Base-by-base conservation (phyloP, 2,888 invertebrate species). In the Hofmannophila pseudospretella region DNA sequence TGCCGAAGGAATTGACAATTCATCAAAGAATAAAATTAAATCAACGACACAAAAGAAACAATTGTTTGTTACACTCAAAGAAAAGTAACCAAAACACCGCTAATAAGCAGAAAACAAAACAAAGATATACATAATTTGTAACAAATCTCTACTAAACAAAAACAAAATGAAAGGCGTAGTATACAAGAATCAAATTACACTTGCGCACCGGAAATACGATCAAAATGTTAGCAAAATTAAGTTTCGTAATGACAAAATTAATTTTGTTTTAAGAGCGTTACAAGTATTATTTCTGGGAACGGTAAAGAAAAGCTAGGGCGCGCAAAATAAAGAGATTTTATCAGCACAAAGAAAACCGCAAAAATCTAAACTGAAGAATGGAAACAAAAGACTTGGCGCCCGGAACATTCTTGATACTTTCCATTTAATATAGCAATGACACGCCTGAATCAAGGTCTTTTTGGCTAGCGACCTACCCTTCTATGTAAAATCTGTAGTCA, bases 351-450 rank as follows among this genome's bases (percentile, higher is more conserved):
- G 67, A 63, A 63, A 58, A 62, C 66, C 65, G 57, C 70, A 67
- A 67, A 63, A 67, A 67, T 72, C 66, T 58, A 67, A 71, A 73
- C 70, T 71, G 71, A 58, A 61, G 67, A 46, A 48, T 39, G 44
- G 47, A 53, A 67, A 71, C 69, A 68, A 73, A 62, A 50, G 58
- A 30, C 39, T 29, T n/a, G n/a, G n/a, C n/a, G 46, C 19, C 19
- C 42, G 44, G 59, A 19, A 62, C 26, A 26, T 8, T n/a, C n/a
- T n/a, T n/a, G n/a, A n/a, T n/a, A n/a, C n/a, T n/a, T n/a, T n/a
- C n/a, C n/a, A n/a, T n/a, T n/a, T n/a, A n/a, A n/a, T n/a, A n/a
- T n/a, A n/a, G n/a, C n/a, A n/a, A n/a, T n/a, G n/a, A n/a, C n/a
- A n/a, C n/a, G n/a, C n/a, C n/a, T n/a, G n/a, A n/a, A n/a, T n/a